phyloP scores from a whole-genome alignment of 1,140 invertebrate species.

The Chironomus striatipennis region DNA sequence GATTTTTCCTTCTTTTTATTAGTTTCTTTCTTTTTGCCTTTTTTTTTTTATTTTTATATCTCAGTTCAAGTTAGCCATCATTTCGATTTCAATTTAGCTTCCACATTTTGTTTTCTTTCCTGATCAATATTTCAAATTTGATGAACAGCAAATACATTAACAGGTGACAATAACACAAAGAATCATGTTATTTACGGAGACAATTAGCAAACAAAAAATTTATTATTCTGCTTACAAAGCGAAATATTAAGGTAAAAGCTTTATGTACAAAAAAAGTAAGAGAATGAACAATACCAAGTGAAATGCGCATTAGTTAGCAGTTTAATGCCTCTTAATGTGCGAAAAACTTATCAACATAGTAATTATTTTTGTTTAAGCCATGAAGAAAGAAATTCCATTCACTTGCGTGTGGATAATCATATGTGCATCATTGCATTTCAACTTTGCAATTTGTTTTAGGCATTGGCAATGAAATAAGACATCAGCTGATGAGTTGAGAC shows the following conservation, averaged over 20 bases:
- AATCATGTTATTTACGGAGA: not conserved
- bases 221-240: not conserved
- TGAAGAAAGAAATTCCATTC: not conserved
- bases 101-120: too few relatives aligned
- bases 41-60: too few relatives aligned
- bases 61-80: too few relatives aligned
- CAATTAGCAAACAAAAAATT: constrained; percentile 1
- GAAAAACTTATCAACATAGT: not conserved
- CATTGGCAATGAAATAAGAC: too few relatives aligned
- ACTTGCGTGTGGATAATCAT: not conserved
- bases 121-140: too few relatives aligned
- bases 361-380: too few relatives aligned
- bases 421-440: not conserved
- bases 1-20: too few relatives aligned
- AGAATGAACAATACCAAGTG: not conserved
- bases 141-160: too few relatives aligned
- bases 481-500: too few relatives aligned
- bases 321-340: not conserved
- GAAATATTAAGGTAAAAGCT: not conserved
- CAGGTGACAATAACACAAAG: too few relatives aligned
- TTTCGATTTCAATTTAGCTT: too few relatives aligned
- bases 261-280: not conserved
- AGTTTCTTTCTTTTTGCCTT: too few relatives aligned
- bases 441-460: not conserved
- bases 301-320: not conserved